These are phyloP conservation scores for Oryzias melastigma DNA, from an alignment of 2,113 vertebrate species.

Conservation along the genomic window DNA sequence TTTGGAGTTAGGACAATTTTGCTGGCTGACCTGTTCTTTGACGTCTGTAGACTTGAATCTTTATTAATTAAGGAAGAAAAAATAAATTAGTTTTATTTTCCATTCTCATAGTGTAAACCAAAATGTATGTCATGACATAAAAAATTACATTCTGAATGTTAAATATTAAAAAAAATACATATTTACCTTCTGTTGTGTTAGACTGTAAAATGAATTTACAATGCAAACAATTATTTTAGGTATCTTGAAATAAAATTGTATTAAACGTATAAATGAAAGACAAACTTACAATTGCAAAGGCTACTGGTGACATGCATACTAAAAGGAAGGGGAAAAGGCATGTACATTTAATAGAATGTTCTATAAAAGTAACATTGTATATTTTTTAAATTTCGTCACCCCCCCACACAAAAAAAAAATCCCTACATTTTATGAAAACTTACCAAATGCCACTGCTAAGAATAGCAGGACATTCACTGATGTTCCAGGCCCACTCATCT, in stretches of 20 bases:
- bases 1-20: background rate
- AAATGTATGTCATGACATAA: too few species aligned
- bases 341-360: too few species aligned
- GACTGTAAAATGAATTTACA: slow-evolving; percentile 19
- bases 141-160: background rate
- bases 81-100: too few species aligned
- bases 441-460: slow-evolving; percentile 14
- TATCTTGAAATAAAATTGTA: background rate
- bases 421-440: slow-evolving; percentile 8
- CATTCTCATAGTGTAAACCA: too few species aligned
- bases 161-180: too few species aligned
- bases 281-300: slow-evolving; percentile 37
- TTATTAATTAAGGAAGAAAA: slow-evolving; percentile 3
- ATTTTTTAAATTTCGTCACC: too few species aligned
- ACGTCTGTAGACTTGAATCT: background rate
- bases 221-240: background rate
- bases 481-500: slow-evolving; percentile 25
- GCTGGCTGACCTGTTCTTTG: slow-evolving; percentile 27
- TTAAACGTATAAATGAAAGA: background rate
- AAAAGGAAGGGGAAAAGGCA: background rate
- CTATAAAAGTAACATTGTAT: too few species aligned
- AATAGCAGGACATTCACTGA: slow-evolving; percentile 20
- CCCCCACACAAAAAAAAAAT: background rate
- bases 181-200: slow-evolving; percentile 30
- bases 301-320: slow-evolving; percentile 21